Evolutionary conservation across 2,888 invertebrate species (phyloP).

Genomic region (Dendrolimus pini): DNA sequence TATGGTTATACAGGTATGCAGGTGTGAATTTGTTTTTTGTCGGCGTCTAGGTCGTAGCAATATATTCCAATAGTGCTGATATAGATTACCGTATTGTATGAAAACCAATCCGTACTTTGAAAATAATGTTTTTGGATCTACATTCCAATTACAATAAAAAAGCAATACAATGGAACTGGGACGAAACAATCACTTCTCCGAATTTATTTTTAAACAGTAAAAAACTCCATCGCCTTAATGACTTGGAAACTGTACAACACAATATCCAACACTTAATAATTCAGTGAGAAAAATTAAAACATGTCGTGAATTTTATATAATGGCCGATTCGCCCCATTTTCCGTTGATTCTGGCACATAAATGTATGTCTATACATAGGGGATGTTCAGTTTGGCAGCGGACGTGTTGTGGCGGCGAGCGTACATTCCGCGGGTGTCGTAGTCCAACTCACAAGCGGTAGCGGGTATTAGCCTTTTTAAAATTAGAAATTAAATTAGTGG

Average conservation of each 20-base stretch:
- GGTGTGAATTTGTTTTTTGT: no score
- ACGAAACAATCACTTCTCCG: neutral
- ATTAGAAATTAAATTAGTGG: neutral
- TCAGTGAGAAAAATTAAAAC: constrained; percentile 31
- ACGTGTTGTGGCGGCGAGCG: constrained; percentile 30
- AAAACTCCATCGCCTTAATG: constrained; percentile 1
- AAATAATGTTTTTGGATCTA: neutral
- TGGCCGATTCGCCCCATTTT: constrained; percentile 29
- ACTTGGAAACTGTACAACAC: constrained; percentile 2
- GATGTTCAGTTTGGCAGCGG: constrained; percentile 33
- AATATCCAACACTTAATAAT: constrained; percentile 17
- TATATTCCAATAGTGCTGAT: no score
- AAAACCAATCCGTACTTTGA: no score
- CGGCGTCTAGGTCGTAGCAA: no score
- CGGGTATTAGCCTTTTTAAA: constrained; percentile 1
- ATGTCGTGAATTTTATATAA: constrained; percentile 23
- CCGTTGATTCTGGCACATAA: constrained; percentile 36
- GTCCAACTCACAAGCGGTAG: neutral
- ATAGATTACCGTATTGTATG: no score
- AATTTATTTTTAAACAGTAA: neutral
- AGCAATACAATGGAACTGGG: neutral
- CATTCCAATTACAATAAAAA: neutral
- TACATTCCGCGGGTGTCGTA: constrained; percentile 7
- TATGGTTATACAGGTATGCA: no score
- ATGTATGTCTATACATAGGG: constrained; percentile 12